phyloP scores from a whole-genome alignment of 2,888 invertebrate species.

The Phanerotoma sp. region DNA sequence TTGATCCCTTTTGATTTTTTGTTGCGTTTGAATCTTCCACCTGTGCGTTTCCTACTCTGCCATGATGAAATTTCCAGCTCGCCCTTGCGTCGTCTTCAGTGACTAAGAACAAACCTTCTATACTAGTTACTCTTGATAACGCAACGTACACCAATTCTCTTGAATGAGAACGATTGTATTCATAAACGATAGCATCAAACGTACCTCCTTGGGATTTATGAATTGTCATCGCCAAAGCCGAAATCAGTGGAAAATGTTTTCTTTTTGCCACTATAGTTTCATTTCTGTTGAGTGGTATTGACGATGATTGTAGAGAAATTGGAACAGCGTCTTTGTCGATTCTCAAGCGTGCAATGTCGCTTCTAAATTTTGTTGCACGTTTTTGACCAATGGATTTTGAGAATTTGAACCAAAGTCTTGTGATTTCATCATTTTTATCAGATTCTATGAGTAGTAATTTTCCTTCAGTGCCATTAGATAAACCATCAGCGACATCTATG shows the following conservation, averaged over 20 bases:
- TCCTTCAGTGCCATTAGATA: not conserved
- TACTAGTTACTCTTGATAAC: constrained; percentile 35
- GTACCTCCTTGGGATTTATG: constrained; percentile 23
- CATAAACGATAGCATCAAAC: constrained; percentile 18
- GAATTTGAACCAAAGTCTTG: not conserved
- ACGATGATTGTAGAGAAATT: constrained; percentile 3
- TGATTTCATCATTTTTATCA: not conserved
- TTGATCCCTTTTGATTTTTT: no score
- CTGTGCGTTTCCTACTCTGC: no score
- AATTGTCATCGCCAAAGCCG: constrained; percentile 23
- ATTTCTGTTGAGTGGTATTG: constrained; percentile 7
- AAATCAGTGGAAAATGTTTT: constrained; percentile 20
- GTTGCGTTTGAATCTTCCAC: no score
- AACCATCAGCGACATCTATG: not conserved
- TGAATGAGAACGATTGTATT: constrained; percentile 12
- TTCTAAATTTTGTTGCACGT: not conserved
- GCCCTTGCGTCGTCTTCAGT: not conserved
- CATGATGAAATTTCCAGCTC: constrained; percentile 16
- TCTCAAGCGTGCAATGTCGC: not conserved
- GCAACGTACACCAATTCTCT: constrained; percentile 40
- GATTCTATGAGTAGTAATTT: not conserved
- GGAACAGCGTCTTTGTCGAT: constrained; percentile 11
- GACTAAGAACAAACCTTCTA: constrained; percentile 30
- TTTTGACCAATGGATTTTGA: not conserved
- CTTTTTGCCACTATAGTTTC: constrained; percentile 11